These are phyloP conservation scores for Drosophila oshimai DNA, from an alignment of 1,140 invertebrate genomes.

Conservation along the genomic window DNA sequence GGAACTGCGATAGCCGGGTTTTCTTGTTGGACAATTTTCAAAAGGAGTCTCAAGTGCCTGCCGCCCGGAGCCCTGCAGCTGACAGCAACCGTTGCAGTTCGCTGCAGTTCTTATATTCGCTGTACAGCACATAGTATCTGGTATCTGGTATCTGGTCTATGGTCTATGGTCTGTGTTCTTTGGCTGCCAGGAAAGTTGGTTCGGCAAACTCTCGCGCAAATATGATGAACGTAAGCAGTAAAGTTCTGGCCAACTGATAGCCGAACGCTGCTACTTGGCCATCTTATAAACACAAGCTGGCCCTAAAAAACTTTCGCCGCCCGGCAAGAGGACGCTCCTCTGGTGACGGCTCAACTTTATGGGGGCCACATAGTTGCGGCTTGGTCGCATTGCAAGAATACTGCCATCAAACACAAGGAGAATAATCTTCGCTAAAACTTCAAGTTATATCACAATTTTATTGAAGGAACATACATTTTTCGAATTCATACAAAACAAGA, in stretches of 20 bases:
- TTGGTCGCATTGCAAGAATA: conserved; percentile 73
- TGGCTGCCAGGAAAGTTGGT: conserved; percentile 12
- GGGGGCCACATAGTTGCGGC: conserved; percentile 52
- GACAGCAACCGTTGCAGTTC: conserved; percentile 52
- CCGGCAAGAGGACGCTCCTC: conserved; percentile 26
- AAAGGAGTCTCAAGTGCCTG: conserved; percentile 71
- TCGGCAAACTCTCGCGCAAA: conserved; percentile 67
- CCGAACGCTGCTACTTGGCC: conserved; percentile 43
- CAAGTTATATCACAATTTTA: too few species aligned
- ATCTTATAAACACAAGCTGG: conserved; percentile 56
- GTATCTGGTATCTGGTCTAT: conserved; percentile 28
- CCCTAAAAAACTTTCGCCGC: conserved; percentile 52
- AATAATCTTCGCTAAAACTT: neutral
- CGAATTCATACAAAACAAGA: too few species aligned
- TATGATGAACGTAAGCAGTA: conserved; percentile 79
- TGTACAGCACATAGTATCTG: conserved; percentile 9
- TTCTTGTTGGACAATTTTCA: conserved; percentile 72
- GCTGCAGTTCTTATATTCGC: conserved; percentile 37
- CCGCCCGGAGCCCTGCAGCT: conserved; percentile 41
- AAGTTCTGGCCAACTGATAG: conserved; percentile 79
- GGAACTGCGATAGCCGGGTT: neutral
- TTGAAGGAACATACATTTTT: too few species aligned
- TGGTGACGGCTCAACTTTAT: conserved; percentile 75
- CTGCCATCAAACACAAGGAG: conserved; percentile 13
- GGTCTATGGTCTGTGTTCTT: conserved; percentile 1